Conservation (phyloP, 2,888 invertebrate species). For the Apodemia mormo region DNA sequence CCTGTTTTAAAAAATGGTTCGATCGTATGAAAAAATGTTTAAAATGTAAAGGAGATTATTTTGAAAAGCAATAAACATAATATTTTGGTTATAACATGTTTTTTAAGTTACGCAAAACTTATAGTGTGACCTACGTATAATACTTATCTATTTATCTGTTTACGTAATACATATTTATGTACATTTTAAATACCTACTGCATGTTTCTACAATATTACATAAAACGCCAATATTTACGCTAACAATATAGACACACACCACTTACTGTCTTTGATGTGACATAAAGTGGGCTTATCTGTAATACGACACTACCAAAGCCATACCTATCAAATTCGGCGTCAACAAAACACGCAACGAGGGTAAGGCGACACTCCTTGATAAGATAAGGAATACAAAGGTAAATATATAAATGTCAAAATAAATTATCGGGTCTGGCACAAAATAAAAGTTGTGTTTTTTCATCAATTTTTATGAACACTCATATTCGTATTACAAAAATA, state of each 20-base stretch:
- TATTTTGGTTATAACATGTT: too few species aligned
- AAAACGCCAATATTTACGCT: not conserved
- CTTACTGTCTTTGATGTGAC: constrained; percentile 19
- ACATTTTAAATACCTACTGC: too few species aligned
- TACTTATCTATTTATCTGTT: too few species aligned
- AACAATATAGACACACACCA: constrained; percentile 14
- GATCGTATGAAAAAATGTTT: too few species aligned
- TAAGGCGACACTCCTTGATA: constrained; percentile 42
- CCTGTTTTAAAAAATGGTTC: too few species aligned
- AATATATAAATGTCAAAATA: constrained; percentile 8
- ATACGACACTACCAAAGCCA: constrained; percentile 46
- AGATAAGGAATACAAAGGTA: constrained; percentile 36
- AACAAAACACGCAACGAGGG: constrained; percentile 44
- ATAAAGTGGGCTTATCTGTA: constrained; percentile 47
- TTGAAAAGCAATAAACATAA: too few species aligned
- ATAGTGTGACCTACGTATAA: too few species aligned
- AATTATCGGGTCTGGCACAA: constrained; percentile 1
- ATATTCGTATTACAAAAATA: not conserved
- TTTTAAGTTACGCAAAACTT: too few species aligned
- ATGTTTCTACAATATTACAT: not conserved
- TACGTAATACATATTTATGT: too few species aligned
- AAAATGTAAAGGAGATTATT: too few species aligned
- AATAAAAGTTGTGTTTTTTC: constrained; percentile 1
- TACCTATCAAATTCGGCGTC: constrained; percentile 44
- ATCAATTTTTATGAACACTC: not conserved